Evolutionary conservation across 2,113 vertebrate genomes (phyloP).

Genomic region (Odontesthes bonariensis): DNA sequence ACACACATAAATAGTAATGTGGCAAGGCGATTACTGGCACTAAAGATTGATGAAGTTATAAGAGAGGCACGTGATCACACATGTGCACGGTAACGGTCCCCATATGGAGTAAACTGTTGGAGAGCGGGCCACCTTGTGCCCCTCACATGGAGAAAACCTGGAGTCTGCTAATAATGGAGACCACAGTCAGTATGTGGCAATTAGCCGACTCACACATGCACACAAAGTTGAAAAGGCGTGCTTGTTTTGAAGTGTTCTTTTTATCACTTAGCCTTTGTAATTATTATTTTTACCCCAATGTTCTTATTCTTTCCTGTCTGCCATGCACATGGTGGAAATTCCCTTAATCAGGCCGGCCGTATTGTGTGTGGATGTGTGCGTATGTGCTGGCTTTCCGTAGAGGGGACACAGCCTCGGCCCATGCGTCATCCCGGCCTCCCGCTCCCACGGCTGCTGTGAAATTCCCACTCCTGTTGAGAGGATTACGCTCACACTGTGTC

Average conservation of each 20-base stretch:
- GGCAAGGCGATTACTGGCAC: conserved; percentile 52
- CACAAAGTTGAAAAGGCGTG: conserved; percentile 47
- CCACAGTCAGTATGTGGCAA: conserved; percentile 58
- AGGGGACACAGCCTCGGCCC: conserved; percentile 61
- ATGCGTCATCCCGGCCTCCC: conserved; percentile 71
- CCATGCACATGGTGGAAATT: conserved; percentile 73
- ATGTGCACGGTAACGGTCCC: conserved; percentile 46
- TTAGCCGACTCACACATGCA: conserved; percentile 56
- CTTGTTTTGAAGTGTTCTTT: conserved; percentile 71
- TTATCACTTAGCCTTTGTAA: conserved; percentile 66
- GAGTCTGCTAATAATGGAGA: conserved; percentile 63
- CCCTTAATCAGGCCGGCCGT: conserved; percentile 58
- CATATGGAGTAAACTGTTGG: conserved; percentile 63
- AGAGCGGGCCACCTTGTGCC: conserved; percentile 46
- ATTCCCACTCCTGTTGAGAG: conserved; percentile 78
- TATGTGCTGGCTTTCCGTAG: conserved; percentile 56
- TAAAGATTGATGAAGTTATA: conserved; percentile 64
- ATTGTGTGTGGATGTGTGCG: conserved; percentile 45
- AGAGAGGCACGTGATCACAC: conserved; percentile 40
- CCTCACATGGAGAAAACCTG: conserved; percentile 73
- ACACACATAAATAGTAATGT: conserved; percentile 61
- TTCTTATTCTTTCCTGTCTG: conserved; percentile 75
- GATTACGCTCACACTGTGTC: conserved; percentile 66
- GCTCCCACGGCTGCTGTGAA: conserved; percentile 76
- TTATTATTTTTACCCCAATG: conserved; percentile 70